Evolutionary conservation across 2,113 vertebrate genomes (phyloP), one percentile per base, ranked within the genome.

Genomic region (Aplodontia rufa): DNA sequence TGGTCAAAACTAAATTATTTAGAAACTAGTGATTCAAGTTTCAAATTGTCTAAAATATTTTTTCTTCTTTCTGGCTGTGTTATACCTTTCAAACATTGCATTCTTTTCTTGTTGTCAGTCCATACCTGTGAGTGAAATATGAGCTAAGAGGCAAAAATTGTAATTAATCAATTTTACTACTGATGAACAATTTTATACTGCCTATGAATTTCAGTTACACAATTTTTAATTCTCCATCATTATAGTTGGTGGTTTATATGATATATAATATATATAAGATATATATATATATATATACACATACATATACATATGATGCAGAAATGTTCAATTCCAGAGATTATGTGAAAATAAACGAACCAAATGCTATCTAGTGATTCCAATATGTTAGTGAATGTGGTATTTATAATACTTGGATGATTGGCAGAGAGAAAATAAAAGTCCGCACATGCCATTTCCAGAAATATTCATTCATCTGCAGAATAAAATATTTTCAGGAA

Each of bases 401-500:
- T 37, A 68, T 96, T 90, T 84, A 40, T 72, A 90, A 93, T 30
- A 0, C 12, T 68, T 76, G 28, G 10, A 72, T 92, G 60, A 90
- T 58, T 81, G 88, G 1, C 8, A 92, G 88, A 55, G 55, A 3
- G 68, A 83, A 49, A 20, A 32, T n/a, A 28, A 82, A 76, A 66
- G 72, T 1, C 11, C 94, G 32, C 6, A 47, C 9, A 76, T 82
- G 86, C 10, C 5, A 68, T 75, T 97, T 91, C 42, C 32, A 95
- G 51, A n/a, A 88, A 87, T 87, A 81, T 42, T 93, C 10, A 79
- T 62, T 94, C 53, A 78, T 90, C 90, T 93, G 58, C 26, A 58
- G 24, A 32, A 87, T 53, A 84, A 92, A 96, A 87, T 87, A 47
- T 78, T 95, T 95, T 93, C 58, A 81, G 69, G 76, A 78, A 85